Evolutionary conservation across 2,113 vertebrate species (phyloP).

Genomic region (Sinocyclocheilus grahami): DNA sequence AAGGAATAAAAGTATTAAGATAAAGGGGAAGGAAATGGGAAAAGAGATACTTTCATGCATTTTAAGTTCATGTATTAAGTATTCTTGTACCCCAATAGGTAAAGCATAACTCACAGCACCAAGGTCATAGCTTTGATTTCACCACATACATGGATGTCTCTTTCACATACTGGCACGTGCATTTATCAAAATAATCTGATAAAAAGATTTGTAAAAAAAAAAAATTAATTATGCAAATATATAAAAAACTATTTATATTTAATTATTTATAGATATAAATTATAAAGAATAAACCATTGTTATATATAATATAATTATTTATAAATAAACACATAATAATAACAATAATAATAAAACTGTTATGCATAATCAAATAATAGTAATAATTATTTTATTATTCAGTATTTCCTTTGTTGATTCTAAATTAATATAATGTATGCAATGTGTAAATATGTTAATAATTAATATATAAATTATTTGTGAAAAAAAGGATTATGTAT

Average conservation of each 20-base stretch:
- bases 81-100: background rate
- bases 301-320: background rate
- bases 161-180: background rate
- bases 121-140: background rate
- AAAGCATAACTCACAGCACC: background rate
- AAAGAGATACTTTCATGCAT: background rate
- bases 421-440: background rate
- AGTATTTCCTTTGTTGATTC: background rate
- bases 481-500: background rate
- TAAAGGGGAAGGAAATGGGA: slow-evolving; percentile 18
- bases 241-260: too few species aligned
- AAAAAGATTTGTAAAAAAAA: background rate
- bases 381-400: too few species aligned
- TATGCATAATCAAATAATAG: too few species aligned
- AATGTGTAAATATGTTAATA: background rate
- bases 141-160: background rate
- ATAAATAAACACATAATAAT: background rate
- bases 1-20: background rate
- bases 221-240: background rate
- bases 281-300: too few species aligned
- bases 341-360: too few species aligned
- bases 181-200: background rate
- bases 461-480: background rate
- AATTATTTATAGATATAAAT: too few species aligned
- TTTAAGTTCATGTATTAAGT: background rate